Evolutionary conservation across 2,888 invertebrate genomes (phyloP), one percentile per base, ranked within the genome.

Genomic region (Caradrina kadenii): DNA sequence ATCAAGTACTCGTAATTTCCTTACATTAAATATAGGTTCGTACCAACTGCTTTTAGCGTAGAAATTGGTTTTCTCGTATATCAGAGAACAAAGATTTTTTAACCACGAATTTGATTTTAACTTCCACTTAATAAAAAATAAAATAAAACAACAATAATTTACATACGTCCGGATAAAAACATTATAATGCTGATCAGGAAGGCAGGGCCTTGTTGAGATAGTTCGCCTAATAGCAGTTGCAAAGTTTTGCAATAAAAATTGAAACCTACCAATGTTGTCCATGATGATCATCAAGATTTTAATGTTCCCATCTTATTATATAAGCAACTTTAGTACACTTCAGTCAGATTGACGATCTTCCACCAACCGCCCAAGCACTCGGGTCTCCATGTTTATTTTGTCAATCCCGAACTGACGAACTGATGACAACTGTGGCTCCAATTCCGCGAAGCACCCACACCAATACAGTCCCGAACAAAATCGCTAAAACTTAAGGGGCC

Each of bases 401-500:
- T 42, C 69, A 58, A 42, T 13, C 15, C 35, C n/a, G n/a, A 62
- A 15, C 45, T 60, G 73, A 79, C 26, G 56, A 22, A 50, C 50
- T 61, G 70, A 63, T 76, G 68, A 73, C 70, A 66, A 63, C 63
- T 54, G 64, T 35, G 39, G 59, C 52, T 65, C n/a, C 54, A 39
- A 53, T 60, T 61, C 65, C 50, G 26, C 53, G 65, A 65, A 63
- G 56, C 60, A 66, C 81, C 62, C 65, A 56, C 79, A 74, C 74
- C 77, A 73, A 79, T 71, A 76, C 69, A 70, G 74, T 63, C 68
- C 79, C 67, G 79, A 89, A 93, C 94, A 93, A 94, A 94, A 94
- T 93, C 90, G 93, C 90, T 94, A 93, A 94, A 95, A 94, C 93
- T 95, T 93, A 93, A 94, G 94, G 91, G 93, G 94, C 93, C 95